phyloP scores from a whole-genome alignment of 2,113 vertebrate genomes.

The Gobius niger region DNA sequence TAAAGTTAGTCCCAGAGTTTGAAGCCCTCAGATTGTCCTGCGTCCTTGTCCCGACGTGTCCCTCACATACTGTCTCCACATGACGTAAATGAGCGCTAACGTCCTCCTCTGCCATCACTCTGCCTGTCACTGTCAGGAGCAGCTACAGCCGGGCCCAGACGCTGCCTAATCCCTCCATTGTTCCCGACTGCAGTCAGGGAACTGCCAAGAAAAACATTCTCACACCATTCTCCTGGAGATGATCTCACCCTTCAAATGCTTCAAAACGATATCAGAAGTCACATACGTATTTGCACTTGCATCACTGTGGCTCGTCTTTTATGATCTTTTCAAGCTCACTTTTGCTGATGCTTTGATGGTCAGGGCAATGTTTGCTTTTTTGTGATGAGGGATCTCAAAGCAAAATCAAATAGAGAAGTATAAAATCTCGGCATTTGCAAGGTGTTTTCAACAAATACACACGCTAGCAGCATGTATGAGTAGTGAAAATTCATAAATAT shows the following conservation, averaged over 20 bases:
- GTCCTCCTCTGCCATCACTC: not conserved
- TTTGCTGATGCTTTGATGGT: no score
- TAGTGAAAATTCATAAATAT: no score
- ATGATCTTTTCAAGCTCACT: no score
- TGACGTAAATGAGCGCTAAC: not conserved
- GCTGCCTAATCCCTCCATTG: not conserved
- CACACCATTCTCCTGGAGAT: not conserved
- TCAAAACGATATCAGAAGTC: not conserved
- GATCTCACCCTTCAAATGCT: not conserved
- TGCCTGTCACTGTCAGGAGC: not conserved
- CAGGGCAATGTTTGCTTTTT: no score
- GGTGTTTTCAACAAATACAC: no score
- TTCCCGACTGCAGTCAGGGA: not conserved
- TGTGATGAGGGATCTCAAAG: no score
- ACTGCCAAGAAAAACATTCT: not conserved
- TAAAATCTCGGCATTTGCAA: no score
- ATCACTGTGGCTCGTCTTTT: no score
- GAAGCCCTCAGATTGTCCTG: not conserved
- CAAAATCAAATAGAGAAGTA: no score
- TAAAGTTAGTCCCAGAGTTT: no score
- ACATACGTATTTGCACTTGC: no score
- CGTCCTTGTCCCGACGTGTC: constrained; percentile 26
- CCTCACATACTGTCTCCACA: not conserved
- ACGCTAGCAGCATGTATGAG: no score
- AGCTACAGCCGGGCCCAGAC: not conserved